phyloP scores from a whole-genome alignment of 2,113 vertebrate species.

The Erythrolamprus reginae region DNA sequence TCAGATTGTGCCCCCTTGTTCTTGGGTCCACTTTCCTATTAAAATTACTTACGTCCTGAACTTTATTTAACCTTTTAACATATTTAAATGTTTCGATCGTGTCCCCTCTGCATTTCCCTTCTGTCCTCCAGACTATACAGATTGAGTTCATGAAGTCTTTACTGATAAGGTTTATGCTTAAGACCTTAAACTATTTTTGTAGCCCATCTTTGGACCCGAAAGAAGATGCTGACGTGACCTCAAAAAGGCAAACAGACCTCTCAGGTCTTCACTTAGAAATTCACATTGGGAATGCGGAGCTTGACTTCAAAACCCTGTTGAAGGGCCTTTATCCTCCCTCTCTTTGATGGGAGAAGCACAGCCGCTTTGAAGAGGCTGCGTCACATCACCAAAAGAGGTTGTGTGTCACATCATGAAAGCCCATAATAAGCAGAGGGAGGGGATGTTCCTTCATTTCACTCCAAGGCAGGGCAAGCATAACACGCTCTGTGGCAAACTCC shows the following conservation, averaged over 20 bases:
- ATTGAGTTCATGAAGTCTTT: too few relatives aligned
- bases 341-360: too few relatives aligned
- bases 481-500: not conserved
- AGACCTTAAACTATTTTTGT: too few relatives aligned
- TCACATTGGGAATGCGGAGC: not conserved
- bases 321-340: not conserved
- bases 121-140: too few relatives aligned
- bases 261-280: not conserved
- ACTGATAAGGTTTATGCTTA: too few relatives aligned
- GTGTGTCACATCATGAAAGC: not conserved
- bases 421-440: not conserved
- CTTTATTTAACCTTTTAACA: too few relatives aligned
- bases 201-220: too few relatives aligned
- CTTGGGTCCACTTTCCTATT: too few relatives aligned
- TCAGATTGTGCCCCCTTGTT: too few relatives aligned
- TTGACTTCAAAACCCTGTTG: not conserved
- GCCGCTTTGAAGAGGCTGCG: not conserved
- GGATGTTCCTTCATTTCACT: not conserved
- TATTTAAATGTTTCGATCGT: too few relatives aligned
- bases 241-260: not conserved
- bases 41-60: too few relatives aligned
- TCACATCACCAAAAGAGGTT: not conserved
- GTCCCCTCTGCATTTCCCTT: too few relatives aligned
- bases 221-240: not conserved
- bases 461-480: not conserved